A percentile compares a stretch with the other conserved stretches of the same genome.
Conservation (phyloP, 2,797 vertebrate species). For the Cyclopterus lumpus region DNA sequence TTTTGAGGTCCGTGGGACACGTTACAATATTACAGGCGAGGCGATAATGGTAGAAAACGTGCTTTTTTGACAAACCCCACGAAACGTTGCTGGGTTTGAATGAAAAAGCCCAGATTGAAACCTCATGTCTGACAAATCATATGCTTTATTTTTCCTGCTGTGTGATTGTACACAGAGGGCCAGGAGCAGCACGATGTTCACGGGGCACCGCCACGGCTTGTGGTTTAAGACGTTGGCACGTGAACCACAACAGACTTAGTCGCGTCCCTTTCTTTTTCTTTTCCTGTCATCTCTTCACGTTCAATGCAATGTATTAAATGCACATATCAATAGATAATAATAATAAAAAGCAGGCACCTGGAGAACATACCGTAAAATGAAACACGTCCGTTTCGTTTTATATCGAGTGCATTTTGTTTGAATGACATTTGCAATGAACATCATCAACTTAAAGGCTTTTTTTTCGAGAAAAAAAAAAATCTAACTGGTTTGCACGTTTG, state of each 20-base stretch:
- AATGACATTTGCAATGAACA: background rate
- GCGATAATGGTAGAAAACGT: conserved; percentile 5
- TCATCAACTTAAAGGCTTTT: too few relatives aligned
- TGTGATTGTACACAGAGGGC: background rate
- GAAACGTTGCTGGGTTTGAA: background rate
- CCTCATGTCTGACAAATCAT: background rate
- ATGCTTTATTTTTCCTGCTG: background rate
- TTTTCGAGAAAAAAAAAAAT: background rate
- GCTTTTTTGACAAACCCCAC: background rate
- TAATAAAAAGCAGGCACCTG: background rate
- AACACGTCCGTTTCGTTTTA: background rate
- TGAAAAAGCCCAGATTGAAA: background rate
- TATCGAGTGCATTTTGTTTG: background rate
- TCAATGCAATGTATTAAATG: background rate
- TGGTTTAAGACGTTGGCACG: background rate
- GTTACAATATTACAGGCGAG: background rate
- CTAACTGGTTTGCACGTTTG: background rate
- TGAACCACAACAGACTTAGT: background rate
- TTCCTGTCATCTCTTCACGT: background rate
- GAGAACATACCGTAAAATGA: too few relatives aligned
- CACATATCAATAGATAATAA: background rate
- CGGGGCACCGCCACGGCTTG: background rate
- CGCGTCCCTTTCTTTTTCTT: background rate
- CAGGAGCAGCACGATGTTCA: background rate
- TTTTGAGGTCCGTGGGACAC: conserved; percentile 11